A percentile compares a stretch with the other conserved stretches of the same genome.
Evolutionary conservation across 1,140 invertebrate species (phyloP).

Genomic region (Bombus superbus): DNA sequence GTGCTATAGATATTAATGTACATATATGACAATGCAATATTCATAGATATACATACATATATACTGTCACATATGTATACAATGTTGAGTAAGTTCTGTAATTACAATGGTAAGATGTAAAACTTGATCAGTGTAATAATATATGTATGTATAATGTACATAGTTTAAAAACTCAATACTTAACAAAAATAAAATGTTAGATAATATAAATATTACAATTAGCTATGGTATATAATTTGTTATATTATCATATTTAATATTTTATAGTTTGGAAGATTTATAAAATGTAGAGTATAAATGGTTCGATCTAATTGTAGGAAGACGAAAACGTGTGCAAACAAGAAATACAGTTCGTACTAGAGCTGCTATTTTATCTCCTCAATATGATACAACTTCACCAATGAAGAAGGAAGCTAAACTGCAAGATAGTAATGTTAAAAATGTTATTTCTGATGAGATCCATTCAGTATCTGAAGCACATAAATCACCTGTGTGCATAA

Average conservation of each 20-base stretch:
- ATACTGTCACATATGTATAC: neutral
- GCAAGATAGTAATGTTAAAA: constrained; percentile 22
- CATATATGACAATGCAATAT: neutral
- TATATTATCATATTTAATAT: neutral
- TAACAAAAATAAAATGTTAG: neutral
- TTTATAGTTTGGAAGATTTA: neutral
- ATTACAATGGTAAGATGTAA: neutral
- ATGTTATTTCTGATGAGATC: constrained; percentile 1
- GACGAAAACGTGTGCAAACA: constrained; percentile 45
- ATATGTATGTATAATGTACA: neutral
- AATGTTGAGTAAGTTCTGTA: neutral
- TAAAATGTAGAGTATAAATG: neutral
- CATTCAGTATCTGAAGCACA: constrained; percentile 8
- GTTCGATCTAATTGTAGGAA: constrained; percentile 54
- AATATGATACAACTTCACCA: constrained; percentile 26
- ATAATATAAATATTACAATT: neutral
- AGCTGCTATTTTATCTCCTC: constrained; percentile 3
- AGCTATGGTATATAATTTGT: neutral
- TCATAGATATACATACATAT: neutral
- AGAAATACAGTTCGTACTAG: constrained; percentile 34
- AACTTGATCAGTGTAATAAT: neutral
- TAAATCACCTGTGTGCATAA: constrained; percentile 38
- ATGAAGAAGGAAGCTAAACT: constrained; percentile 61
- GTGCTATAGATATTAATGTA: no score
- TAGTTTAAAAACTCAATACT: neutral